phyloP scores from a whole-genome alignment of 2,113 vertebrate genomes.

The Corythornis cristatus region DNA sequence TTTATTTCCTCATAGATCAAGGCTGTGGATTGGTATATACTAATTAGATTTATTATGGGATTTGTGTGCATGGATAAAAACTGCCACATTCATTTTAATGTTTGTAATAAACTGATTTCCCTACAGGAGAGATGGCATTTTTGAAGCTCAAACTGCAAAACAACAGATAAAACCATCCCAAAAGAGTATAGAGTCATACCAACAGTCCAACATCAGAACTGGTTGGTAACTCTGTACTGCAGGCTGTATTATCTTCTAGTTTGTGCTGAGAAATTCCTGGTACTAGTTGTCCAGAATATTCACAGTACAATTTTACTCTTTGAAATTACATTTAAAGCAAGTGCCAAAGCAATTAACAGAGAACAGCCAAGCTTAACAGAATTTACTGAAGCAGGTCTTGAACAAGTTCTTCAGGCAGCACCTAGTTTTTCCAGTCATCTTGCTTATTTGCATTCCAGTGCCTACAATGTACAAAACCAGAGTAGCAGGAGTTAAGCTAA shows the following conservation, averaged over 20 bases:
- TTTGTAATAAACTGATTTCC: background rate
- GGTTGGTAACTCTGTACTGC: background rate
- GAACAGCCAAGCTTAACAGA: background rate
- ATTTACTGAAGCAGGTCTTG: background rate
- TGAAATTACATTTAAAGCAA: background rate
- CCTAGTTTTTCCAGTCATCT: background rate
- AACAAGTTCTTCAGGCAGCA: background rate
- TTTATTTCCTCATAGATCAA: background rate
- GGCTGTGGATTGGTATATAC: accelerated
- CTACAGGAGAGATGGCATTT: background rate
- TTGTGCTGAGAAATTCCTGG: background rate
- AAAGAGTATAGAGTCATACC: background rate
- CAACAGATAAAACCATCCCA: background rate
- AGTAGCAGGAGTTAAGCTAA: background rate
- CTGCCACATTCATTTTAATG: background rate
- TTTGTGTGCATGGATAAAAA: background rate
- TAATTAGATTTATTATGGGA: background rate
- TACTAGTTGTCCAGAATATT: background rate
- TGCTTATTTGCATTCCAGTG: background rate
- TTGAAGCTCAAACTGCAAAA: background rate
- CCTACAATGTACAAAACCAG: background rate
- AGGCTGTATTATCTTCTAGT: background rate
- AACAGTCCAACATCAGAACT: background rate
- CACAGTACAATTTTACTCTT: background rate
- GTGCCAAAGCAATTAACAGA: background rate